These are phyloP conservation scores for Phymanthus crucifer DNA, from an alignment of 92 coral and sea anemone species.

Conservation along the genomic window DNA sequence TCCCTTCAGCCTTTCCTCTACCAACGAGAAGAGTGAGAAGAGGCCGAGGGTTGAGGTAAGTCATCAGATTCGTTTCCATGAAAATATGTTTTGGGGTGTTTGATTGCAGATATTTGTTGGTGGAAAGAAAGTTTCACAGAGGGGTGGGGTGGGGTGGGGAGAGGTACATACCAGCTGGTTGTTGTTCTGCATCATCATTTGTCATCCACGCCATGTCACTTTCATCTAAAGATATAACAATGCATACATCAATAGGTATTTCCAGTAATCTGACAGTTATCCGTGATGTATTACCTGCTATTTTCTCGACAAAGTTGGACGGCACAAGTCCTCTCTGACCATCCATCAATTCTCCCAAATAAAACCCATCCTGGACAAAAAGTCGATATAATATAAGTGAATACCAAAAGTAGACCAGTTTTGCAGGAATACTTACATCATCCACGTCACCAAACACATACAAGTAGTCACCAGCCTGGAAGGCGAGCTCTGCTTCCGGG, in stretches of 20 bases:
- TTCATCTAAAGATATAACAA: constrained; percentile 51
- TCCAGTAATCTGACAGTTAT: neutral
- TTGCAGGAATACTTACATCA: constrained; percentile 59
- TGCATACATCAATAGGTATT: neutral
- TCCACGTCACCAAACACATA: constrained; percentile 96
- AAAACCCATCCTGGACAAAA: constrained; percentile 83
- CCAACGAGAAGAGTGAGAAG: too few relatives aligned
- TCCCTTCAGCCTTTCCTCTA: too few relatives aligned
- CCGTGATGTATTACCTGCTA: constrained; percentile 63
- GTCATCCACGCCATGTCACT: constrained; percentile 67
- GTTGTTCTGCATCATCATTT: constrained; percentile 51
- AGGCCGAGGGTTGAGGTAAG: too few relatives aligned
- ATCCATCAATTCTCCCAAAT: constrained; percentile 85
- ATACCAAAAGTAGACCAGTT: neutral
- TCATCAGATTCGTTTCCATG: too few relatives aligned
- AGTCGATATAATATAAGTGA: constrained; percentile 2
- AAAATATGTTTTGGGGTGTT: too few relatives aligned
- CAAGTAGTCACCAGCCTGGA: constrained; percentile 97
- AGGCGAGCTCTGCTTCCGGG: constrained; percentile 94
- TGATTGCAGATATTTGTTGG: neutral
- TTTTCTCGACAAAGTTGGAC: constrained; percentile 93
- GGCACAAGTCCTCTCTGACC: constrained; percentile 99
- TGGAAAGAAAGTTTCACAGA: neutral
- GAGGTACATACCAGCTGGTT: constrained; percentile 7
- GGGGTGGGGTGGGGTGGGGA: neutral